Base-by-base conservation (phyloP, 2,797 vertebrate species). In the Sebastes trivittatus region DNA sequence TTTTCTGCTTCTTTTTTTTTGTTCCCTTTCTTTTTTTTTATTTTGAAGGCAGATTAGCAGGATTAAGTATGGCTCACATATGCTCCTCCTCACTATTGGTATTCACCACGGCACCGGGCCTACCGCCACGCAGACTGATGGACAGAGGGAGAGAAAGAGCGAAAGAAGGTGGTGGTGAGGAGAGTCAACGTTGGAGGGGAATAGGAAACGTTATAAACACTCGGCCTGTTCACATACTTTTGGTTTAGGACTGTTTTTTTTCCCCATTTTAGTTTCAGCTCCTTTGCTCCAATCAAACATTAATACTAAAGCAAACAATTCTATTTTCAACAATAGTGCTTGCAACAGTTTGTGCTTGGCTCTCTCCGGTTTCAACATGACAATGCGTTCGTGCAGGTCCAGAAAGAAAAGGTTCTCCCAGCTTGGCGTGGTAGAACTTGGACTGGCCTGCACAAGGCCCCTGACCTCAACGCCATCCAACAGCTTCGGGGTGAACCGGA, bases 1-100 rank as follows among this genome's bases (percentile, higher is more conserved):
- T 81, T 89, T 89, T 89, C 84, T 87, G 75, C 81, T 82, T 70
- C 89, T 36, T 66, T 71, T 77, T 77, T 80, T 81, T 85, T 87
- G 84, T 89, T 91, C 87, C 89, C 72, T 89, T 94, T 89, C 74
- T 90, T 92, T 93, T 61, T 61, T 66, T 92, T 90, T 87, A 92
- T 94, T 95, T 96, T 96, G 96, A 96, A 97, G 96, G 94, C 93
- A 98, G 97, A 99, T 98, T 98, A 98, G 97, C 95, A 96, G 97
- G 98, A 98, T 99, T 98, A 99, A 96, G 96, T 96, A 96, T 96
- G 96, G 96, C 96, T 97, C 97, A 97, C 98, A 98, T 98, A 98
- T 98, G 98, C 97, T 98, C 95, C 93, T 96, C 94, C 94, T 97
- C 96, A 97, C 96, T 96, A 96, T 96, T 97, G 96, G 96, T 97